Evolutionary conservation across 1,140 invertebrate genomes (phyloP), one percentile per base, ranked within the genome.

Genomic region (Cyphomyrmex costatus): DNA sequence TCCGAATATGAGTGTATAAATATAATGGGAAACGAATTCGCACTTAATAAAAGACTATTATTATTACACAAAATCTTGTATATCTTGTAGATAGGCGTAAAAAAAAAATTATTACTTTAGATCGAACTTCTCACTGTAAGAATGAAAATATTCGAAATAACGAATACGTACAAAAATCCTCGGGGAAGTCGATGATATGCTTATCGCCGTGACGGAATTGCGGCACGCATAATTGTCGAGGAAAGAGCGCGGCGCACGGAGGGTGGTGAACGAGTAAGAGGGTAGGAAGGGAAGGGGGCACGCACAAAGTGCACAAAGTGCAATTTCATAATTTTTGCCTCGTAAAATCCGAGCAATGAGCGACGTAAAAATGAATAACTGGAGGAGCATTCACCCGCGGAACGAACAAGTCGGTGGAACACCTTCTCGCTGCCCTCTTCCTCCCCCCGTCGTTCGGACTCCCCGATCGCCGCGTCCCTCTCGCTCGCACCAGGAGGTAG

Each of bases 251-350:
- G n/a, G 27, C 30, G 73, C 68, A 33, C 33, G 19, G 19, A 51
- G 46, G 71, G 60, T 49, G 51, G 60, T n/a, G 56, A 87, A 77
- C 58, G 73, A 51, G 80, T 60, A 71, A 65, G 80, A 53, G 80
- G 56, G 83, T n/a, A 49, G 76, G 60, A 58, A n/a, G n/a, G 65
- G 12, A 51, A 36, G 66, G 66, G 79, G 63, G 83, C 49, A 77
- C 86, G 87, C 77, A 86, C 86, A 70, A 74, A 86, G 86, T 83
- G 92, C 91, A 92, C 93, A 94, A 93, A 94, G 93, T 93, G 94
- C 94, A 95, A 94, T 95, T 95, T 95, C 92, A 93, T 91, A 92
- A 95, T 95, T 95, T 95, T 95, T 95, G 94, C 93, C 90, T 95
- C 94, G 94, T 95, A 95, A 95, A 95, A 94, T 90, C 88, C 91